A percentile compares a stretch with the other conserved stretches of the same genome.
These are phyloP conservation scores for Propithecus deckenii DNA, from an alignment of 2,797 vertebrate genomes.

Conservation along the genomic window DNA sequence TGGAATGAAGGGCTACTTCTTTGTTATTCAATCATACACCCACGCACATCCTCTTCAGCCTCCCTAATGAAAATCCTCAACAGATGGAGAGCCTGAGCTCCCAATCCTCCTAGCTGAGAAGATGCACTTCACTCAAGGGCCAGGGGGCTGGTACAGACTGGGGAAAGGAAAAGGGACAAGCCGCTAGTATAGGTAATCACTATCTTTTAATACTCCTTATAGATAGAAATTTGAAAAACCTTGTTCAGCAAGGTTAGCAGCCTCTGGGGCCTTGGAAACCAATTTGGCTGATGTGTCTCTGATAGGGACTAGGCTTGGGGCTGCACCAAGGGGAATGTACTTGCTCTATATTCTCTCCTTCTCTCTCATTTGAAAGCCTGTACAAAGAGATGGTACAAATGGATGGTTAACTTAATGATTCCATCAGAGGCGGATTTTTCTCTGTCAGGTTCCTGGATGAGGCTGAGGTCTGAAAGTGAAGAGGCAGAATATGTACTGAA, in stretches of 20 bases:
- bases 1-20: conserved; percentile 57
- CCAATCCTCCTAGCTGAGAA: neutral
- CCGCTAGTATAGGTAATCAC: conserved; percentile 38
- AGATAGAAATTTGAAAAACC: conserved; percentile 50
- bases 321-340: neutral
- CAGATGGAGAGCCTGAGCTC: conserved; percentile 66
- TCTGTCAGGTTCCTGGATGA: conserved; percentile 45
- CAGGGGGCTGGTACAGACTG: neutral
- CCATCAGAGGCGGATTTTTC: conserved; percentile 56
- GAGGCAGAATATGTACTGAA: conserved; percentile 14
- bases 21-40: conserved; percentile 71
- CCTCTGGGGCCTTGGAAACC: conserved; percentile 39
- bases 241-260: conserved; percentile 68
- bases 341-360: neutral
- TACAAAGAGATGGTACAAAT: conserved; percentile 67
- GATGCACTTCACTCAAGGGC: conserved; percentile 21
- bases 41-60: conserved; percentile 50
- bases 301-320: conserved; percentile 19
- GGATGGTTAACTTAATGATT: conserved; percentile 70
- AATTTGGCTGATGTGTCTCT: conserved; percentile 43
- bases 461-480: conserved; percentile 53
- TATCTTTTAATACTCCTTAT: conserved; percentile 63
- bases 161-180: neutral
- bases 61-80: conserved; percentile 56
- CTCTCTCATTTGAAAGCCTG: conserved; percentile 37